Evolutionary conservation across 2,888 invertebrate species (phyloP), one percentile per base, ranked within the genome.

Genomic region (Lasioglossum malachurum): DNA sequence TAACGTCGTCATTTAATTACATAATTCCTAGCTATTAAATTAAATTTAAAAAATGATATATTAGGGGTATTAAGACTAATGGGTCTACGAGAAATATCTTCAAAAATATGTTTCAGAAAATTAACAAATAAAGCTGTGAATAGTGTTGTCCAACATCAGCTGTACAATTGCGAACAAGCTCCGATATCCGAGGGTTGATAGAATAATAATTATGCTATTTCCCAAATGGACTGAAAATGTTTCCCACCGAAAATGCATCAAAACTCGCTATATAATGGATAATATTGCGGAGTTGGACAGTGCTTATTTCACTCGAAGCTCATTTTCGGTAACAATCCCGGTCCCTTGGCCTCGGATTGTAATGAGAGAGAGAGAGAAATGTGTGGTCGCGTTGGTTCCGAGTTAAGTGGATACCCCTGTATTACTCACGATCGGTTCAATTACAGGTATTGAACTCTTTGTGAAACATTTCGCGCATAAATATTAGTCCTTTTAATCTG

Each of bases 371-470:
- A 67, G 19, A 19, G 67, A 35, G 23, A 8, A 19, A 23, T 19
- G 31, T 23, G 3, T 23, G 19, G 38, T 19, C 23, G 10, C 35
- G 19, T 19, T 19, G 23, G 23, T 19, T 19, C 4, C 67, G 35
- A 67, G 23, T 67, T 38, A 38, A 35, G 67, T 35, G 67, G 38
- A 38, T 67, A 67, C 35, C 23, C 19, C 35, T 35, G 67, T 67
- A 71, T 71, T 71, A n/a, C 38, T 41, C 71, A 14, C 31, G 8
- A 64, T 31, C 16, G 64, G n/a, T 41, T 71, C 41, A 71, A 71
- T 71, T 71, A 71, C 71, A 71, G 38, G 23, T 71, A 71, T 35
- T 23, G 71, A 71, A 71, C 41, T 10, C 71, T 71, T 41, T n/a
- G n/a, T 41, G 41, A 71, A 71, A 71, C 38, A 41, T 71, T 71